Evolutionary conservation across 1,140 invertebrate genomes (phyloP), one percentile per base, ranked within the genome.

Genomic region (Drosophila rufa): DNA sequence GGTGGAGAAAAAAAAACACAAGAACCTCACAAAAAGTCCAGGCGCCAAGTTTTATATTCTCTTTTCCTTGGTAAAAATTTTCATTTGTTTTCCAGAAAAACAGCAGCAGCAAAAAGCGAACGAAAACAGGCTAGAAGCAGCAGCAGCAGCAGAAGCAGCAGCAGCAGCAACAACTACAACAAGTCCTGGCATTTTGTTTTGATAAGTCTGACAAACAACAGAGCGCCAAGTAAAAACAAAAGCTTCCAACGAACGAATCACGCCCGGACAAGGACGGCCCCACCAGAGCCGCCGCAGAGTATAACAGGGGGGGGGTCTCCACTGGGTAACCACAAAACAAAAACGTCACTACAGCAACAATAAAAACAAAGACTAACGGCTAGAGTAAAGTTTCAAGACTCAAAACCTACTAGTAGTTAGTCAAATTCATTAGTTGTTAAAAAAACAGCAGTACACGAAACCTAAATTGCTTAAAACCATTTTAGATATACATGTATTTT

Each of bases 151-250:
- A 19, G 19, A 0, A 22, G 19, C 19, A 22, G 19, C 30, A 64
- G 17, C 56, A 67, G 15, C 43, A 57, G 42, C 50, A 71, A 57
- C 60, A 66, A 79, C 56, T 61, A 77, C 77, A 67, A 77, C 77
- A 67, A 75, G 46, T 67, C 47, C 75, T 81, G 73, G 73, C 77
- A 87, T 78, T 83, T 90, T 90, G 82, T 90, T 90, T 84, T 90
- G 85, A 89, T 81, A 89, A 90, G 65, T 84, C 85, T 81, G 81
- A 75, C 81, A 82, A 81, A 81, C 82, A 85, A 65, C 62, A 82
- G 53, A 65, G 85, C 59, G 85, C 59, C 58, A 65, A 87, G 74
- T 83, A 70, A 87, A 87, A 87, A 89, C 77, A 90, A 90, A 84
- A 81, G 85, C 75, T 68, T 51, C 59, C 71, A 90, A 75, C 84